Base-by-base conservation (phyloP, 2,888 invertebrate genomes). In the Cacoxenus indagator region DNA sequence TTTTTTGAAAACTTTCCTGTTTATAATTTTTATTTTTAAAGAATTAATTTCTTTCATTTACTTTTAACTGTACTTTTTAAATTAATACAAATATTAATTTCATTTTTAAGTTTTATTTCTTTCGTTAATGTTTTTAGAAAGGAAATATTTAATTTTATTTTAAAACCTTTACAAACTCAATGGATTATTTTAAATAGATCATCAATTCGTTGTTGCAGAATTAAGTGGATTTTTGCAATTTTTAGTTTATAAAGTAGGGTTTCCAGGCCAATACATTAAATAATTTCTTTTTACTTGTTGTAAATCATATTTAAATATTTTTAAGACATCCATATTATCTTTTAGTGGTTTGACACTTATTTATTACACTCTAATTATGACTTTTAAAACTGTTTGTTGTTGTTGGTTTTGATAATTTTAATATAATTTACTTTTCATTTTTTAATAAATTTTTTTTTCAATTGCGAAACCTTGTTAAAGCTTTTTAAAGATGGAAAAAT, bases 381-480 rank as follows among this genome's bases (percentile, higher is more conserved):
- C 43, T 43, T 59, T 59, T 59, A 55, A 55, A 55, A 55, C 27
- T 43, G 19, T 37, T 62, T 37, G 26, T 59, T 26, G 11, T 43
- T 37, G 72, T 48, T 59, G 66, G 46, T 70, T 65, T 51, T 64
- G 19, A 55, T 65, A 70, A 66, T 29, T 64, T 65, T 65, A 69
- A 54, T 70, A 70, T 72, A 51, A 65, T 76, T 71, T 70, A 54
- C 62, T 68, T 69, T 70, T 65, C 57, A 70, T 70, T 66, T 77
- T 59, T 64, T 59, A 37, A 17, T 62, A 29, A 72, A 70, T 67
- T 71, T 61, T 73, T 75, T 71, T 76, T 72, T 77, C 70, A 68
- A 73, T 77, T 81, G 85, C 85, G 85, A 85, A 85, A 86, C 85
- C 85, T 84, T 75, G 76, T 77, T 83, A 78, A 82, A 84, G 78